Conservation (phyloP, 2,113 vertebrate genomes). For the Cynoglossus semilaevis region DNA sequence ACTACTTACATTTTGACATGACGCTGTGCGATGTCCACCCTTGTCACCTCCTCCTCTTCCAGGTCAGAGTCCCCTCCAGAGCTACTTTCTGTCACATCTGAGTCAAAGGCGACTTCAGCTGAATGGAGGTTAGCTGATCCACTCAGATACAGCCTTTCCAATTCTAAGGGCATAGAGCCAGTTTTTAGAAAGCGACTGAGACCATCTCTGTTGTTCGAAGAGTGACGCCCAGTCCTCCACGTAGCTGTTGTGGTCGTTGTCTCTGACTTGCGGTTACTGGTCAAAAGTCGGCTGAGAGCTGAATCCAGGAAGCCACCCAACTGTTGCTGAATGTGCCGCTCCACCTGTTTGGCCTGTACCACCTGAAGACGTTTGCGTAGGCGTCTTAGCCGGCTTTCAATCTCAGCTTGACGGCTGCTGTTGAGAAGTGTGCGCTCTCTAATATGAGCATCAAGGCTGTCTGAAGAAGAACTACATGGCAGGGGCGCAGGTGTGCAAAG, state of each 20-base stretch:
- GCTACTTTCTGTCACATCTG: conserved; percentile 96
- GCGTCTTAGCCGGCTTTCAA: conserved; percentile 85
- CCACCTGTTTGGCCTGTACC: conserved; percentile 97
- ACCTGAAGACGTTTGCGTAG: conserved; percentile 95
- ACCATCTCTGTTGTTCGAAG: conserved; percentile 78
- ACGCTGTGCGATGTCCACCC: conserved; percentile 86
- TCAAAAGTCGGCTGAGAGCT: conserved; percentile 82
- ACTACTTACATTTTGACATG: conserved; percentile 91
- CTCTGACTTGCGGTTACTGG: conserved; percentile 84
- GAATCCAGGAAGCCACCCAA: conserved; percentile 91
- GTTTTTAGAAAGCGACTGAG: conserved; percentile 86
- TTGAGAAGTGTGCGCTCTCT: conserved; percentile 84
- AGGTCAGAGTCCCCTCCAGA: conserved; percentile 95
- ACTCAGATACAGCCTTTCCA: conserved; percentile 89
- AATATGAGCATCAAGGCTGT: conserved; percentile 80
- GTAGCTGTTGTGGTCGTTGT: conserved; percentile 49
- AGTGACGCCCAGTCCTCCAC: conserved; percentile 67
- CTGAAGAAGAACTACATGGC: conserved; percentile 61
- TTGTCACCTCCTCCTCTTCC: conserved; percentile 91
- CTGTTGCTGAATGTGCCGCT: conserved; percentile 96
- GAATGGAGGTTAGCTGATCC: conserved; percentile 87
- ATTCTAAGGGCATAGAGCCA: conserved; percentile 83
- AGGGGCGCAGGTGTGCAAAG: conserved; percentile 41
- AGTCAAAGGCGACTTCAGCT: conserved; percentile 91
- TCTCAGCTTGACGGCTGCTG: conserved; percentile 84